Percentiles rank a stretch among this genome's conserved stretches.
Evolutionary conservation across 1,140 invertebrate genomes (phyloP).

Genomic region (Drosophila parvula): DNA sequence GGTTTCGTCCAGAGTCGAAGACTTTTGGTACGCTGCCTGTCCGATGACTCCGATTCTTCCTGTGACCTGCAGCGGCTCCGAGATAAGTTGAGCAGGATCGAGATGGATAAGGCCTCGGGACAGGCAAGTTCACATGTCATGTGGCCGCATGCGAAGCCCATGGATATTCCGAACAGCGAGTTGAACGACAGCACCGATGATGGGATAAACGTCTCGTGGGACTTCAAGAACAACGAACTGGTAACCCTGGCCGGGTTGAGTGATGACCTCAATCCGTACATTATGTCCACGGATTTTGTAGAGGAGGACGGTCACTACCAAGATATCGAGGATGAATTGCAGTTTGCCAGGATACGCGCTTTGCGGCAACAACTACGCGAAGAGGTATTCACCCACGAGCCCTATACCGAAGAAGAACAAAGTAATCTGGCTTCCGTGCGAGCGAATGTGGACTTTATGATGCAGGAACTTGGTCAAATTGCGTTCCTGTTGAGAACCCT

Average conservation of each 20-base stretch:
- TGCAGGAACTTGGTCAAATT: slow-evolving; percentile 24
- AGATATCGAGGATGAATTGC: background rate
- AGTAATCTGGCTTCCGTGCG: background rate
- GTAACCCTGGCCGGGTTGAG: background rate
- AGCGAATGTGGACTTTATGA: slow-evolving; percentile 19
- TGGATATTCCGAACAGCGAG: background rate
- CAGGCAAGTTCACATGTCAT: background rate
- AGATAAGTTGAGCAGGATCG: background rate
- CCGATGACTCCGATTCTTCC: background rate
- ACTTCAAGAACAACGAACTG: slow-evolving; percentile 20
- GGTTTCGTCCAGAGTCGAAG: background rate
- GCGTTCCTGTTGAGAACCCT: slow-evolving; percentile 5
- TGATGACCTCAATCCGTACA: background rate
- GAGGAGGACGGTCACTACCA: background rate
- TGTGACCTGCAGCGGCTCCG: background rate
- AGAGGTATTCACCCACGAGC: background rate
- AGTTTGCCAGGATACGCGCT: slow-evolving; percentile 2
- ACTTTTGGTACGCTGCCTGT: slow-evolving; percentile 2
- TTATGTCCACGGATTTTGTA: background rate
- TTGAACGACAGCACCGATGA: background rate
- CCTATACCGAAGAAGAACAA: background rate
- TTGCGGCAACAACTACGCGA: background rate
- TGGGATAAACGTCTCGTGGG: slow-evolving; percentile 10
- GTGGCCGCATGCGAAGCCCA: background rate
- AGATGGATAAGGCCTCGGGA: background rate